These are phyloP conservation scores for Fragum sueziense DNA, from an alignment of 2,888 invertebrate species.

Conservation along the genomic window DNA sequence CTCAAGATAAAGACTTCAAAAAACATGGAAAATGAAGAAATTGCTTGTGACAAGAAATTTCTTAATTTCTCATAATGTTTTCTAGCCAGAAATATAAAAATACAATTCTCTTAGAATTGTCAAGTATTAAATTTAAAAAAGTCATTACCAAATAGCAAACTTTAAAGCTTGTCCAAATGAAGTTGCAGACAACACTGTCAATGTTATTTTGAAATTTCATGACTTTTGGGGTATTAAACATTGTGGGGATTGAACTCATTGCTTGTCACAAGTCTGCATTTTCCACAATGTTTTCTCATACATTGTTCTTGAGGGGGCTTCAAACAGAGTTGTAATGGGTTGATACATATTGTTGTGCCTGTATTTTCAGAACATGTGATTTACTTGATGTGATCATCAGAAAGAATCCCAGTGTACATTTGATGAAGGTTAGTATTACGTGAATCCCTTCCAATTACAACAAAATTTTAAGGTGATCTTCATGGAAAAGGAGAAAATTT, in stretches of 20 bases:
- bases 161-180: background rate
- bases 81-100: too few relatives aligned
- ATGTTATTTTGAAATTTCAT: background rate
- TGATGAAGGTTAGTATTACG: slow-evolving; percentile 69
- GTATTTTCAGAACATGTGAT: slow-evolving; percentile 71
- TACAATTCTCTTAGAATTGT: too few relatives aligned
- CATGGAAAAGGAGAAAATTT: too few relatives aligned
- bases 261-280: background rate
- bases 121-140: too few relatives aligned
- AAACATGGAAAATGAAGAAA: too few relatives aligned
- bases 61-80: too few relatives aligned
- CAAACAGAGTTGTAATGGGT: too few relatives aligned
- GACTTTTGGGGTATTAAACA: background rate
- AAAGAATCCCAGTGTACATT: slow-evolving; percentile 60
- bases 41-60: too few relatives aligned
- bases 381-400: slow-evolving; percentile 71
- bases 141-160: background rate
- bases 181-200: background rate
- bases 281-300: background rate
- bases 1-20: too few relatives aligned
- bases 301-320: background rate
- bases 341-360: too few relatives aligned
- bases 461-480: too few relatives aligned
- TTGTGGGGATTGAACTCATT: background rate
- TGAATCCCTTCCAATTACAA: too few relatives aligned